phyloP scores from a whole-genome alignment of 2,888 invertebrate species.

The Eutolmus rufibarbis region DNA sequence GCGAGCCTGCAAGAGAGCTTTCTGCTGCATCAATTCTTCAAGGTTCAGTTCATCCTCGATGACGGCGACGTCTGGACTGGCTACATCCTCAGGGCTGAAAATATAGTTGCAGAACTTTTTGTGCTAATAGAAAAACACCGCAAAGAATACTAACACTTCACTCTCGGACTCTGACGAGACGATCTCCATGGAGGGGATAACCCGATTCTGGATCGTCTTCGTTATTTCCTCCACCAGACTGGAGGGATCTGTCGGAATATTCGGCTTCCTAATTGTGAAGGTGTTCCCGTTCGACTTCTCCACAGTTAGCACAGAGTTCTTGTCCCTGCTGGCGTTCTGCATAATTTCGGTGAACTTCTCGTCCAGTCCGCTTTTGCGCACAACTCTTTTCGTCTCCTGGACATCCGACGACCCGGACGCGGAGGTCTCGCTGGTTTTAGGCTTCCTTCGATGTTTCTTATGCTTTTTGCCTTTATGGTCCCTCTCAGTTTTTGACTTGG shows the following conservation, averaged over 20 bases:
- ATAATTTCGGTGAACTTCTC: conserved; percentile 60
- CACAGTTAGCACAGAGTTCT: conserved; percentile 51
- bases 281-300: conserved; percentile 55
- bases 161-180: conserved; percentile 75
- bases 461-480: conserved; percentile 68
- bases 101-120: background rate
- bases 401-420: conserved; percentile 4
- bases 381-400: background rate
- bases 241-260: conserved; percentile 63
- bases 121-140: background rate
- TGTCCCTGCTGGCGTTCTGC: conserved; percentile 56
- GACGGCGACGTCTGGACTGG: conserved; percentile 75
- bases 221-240: conserved; percentile 65
- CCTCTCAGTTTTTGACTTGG: conserved; percentile 67
- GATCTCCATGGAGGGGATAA: conserved; percentile 66
- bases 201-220: conserved; percentile 61
- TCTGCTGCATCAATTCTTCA: conserved; percentile 89
- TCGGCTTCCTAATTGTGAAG: conserved; percentile 55
- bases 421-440: conserved; percentile 53
- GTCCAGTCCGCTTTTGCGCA: conserved; percentile 48
- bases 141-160: conserved; percentile 61
- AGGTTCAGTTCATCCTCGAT: conserved; percentile 87
- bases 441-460: conserved; percentile 68
- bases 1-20: conserved; percentile 81
- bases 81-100: conserved; percentile 66